phyloP scores from a whole-genome alignment of 2,888 invertebrate genomes.

The Gryllus longicercus region DNA sequence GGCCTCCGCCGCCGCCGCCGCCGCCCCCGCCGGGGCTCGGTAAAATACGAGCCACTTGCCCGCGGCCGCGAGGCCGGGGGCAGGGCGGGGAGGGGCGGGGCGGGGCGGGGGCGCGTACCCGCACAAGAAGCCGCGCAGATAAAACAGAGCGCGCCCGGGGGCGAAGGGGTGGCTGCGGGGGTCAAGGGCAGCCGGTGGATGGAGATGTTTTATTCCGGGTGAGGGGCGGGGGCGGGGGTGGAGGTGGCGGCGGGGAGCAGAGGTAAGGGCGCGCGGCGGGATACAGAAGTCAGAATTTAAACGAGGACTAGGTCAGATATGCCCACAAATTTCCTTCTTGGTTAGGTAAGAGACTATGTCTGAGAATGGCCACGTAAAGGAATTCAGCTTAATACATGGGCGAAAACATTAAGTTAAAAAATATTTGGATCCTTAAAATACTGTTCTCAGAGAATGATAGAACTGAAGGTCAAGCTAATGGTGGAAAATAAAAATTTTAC shows the following conservation, averaged over 20 bases:
- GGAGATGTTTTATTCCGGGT: not conserved
- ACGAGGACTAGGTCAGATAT: not conserved
- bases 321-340: not conserved
- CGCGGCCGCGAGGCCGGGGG: not conserved
- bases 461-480: too few species aligned
- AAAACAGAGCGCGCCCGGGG: conserved; percentile 1
- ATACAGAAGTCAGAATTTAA: conserved; percentile 17
- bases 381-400: too few species aligned
- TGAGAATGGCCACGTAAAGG: too few species aligned
- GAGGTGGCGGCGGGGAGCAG: too few species aligned
- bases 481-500: too few species aligned
- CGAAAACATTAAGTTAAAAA: too few species aligned
- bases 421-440: too few species aligned
- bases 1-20: not conserved
- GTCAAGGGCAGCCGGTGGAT: conserved; percentile 1
- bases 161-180: not conserved
- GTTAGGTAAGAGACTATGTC: too few species aligned
- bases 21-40: not conserved
- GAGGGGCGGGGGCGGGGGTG: not conserved
- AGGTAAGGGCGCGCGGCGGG: not conserved
- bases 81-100: not conserved
- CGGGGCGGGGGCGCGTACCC: conserved; percentile 4
- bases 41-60: conserved; percentile 36
- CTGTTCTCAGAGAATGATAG: too few species aligned
- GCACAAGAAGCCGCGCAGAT: conserved; percentile 17